Evolutionary conservation across 2,797 vertebrate species (phyloP).

Genomic region (Aselliscus stoliczkanus): DNA sequence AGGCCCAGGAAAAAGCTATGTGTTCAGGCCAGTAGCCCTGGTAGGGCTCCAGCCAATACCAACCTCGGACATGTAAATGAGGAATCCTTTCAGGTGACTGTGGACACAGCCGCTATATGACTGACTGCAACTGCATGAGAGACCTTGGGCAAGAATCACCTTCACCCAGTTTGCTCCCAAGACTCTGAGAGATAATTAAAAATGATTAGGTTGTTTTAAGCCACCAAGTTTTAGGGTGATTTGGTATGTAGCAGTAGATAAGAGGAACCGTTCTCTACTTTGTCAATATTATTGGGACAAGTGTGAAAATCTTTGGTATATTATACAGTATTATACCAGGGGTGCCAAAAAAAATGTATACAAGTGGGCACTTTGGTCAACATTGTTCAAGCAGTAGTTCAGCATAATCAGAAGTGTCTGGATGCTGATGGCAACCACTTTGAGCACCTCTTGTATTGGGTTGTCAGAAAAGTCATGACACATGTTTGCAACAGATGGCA

Average conservation of each 20-base stretch:
- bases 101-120: not conserved
- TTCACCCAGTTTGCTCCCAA: not conserved
- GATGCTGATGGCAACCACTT: no score
- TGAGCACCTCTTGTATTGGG: no score
- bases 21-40: not conserved
- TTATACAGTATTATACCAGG: not conserved
- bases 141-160: not conserved
- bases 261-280: not conserved
- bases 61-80: not conserved
- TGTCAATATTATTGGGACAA: not conserved
- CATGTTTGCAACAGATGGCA: no score
- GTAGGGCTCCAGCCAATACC: not conserved
- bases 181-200: not conserved
- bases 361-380: no score
- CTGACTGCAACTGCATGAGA: not conserved
- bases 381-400: no score
- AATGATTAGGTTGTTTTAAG: not conserved
- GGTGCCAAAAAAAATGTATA: no score
- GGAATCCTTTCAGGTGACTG: not conserved
- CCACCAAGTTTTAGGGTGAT: not conserved
- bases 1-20: not conserved
- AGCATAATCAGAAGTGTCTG: no score
- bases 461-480: no score
- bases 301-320: not conserved
- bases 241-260: not conserved